Percentiles rank a stretch among this genome's conserved stretches.
Evolutionary conservation across 2,113 vertebrate species (phyloP).

Genomic region (Chaenogobius annularis): DNA sequence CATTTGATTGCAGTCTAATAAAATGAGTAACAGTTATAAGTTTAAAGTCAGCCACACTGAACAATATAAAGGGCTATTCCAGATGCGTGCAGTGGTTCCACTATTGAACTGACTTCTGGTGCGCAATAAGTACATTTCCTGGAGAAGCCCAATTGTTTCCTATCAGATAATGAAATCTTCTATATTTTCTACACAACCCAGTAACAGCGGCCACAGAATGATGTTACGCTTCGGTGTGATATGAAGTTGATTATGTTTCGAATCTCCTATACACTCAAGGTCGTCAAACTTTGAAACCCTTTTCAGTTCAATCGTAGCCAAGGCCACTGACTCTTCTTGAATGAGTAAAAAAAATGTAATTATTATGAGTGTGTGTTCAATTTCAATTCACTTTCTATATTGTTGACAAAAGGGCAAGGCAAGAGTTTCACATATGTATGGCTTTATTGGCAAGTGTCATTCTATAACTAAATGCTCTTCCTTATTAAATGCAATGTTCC

Average conservation of each 20-base stretch:
- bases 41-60: neutral
- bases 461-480: constrained; percentile 27
- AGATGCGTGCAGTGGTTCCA: constrained; percentile 4
- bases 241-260: constrained; percentile 32
- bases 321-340: neutral
- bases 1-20: neutral
- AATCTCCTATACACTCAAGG: constrained; percentile 19
- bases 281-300: constrained; percentile 24
- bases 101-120: constrained; percentile 45
- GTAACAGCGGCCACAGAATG: constrained; percentile 22
- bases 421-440: constrained; percentile 13
- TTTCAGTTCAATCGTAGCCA: neutral
- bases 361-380: neutral
- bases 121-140: constrained; percentile 58
- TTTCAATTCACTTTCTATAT: neutral
- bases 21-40: neutral
- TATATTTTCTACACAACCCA: constrained; percentile 38
- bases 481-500: constrained; percentile 31
- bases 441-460: neutral
- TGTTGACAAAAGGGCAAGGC: too few relatives aligned
- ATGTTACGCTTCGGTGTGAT: constrained; percentile 28
- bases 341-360: neutral
- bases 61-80: too few relatives aligned
- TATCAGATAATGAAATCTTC: constrained; percentile 74
- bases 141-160: constrained; percentile 47